Evolutionary conservation across 2,888 invertebrate genomes (phyloP).

Genomic region (Caenorhabditis virilis): DNA sequence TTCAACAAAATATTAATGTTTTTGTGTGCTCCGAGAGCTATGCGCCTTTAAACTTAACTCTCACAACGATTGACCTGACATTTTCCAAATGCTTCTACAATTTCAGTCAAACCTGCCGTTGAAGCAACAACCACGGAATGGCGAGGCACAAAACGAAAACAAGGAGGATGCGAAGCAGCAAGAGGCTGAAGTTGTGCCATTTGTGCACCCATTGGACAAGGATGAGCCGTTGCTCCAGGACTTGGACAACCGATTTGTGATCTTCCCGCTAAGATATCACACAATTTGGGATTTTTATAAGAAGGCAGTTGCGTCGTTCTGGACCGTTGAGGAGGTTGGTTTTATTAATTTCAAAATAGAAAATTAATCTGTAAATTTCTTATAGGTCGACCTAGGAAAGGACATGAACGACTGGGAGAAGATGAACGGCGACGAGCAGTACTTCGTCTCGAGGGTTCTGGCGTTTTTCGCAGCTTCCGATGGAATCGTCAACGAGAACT

Average conservation of each 20-base stretch:
- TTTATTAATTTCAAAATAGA: too few species aligned
- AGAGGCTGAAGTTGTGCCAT: background rate
- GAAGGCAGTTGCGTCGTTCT: constrained; percentile 97
- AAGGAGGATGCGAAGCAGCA: too few species aligned
- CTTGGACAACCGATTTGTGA: constrained; percentile 76
- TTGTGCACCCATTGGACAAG: constrained; percentile 13
- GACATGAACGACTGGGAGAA: constrained; percentile 85
- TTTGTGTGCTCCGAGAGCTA: too few species aligned
- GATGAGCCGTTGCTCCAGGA: constrained; percentile 86
- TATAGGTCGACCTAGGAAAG: constrained; percentile 70
- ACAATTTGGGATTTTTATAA: constrained; percentile 95
- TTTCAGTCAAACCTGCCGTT: too few species aligned
- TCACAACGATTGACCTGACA: too few species aligned
- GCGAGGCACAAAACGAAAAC: too few species aligned
- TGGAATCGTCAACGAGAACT: constrained; percentile 98
- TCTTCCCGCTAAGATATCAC: constrained; percentile 78
- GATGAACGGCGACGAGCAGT: constrained; percentile 83
- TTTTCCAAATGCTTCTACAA: too few species aligned
- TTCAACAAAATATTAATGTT: too few species aligned
- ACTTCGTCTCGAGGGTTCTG: constrained; percentile 93
- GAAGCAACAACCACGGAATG: too few species aligned
- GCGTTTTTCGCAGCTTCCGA: constrained; percentile 99
- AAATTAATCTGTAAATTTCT: too few species aligned
- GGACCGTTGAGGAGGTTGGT: constrained; percentile 99
- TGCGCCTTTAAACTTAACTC: too few species aligned